Conservation (phyloP, 2,888 invertebrate genomes). For the Oithona nana region DNA sequence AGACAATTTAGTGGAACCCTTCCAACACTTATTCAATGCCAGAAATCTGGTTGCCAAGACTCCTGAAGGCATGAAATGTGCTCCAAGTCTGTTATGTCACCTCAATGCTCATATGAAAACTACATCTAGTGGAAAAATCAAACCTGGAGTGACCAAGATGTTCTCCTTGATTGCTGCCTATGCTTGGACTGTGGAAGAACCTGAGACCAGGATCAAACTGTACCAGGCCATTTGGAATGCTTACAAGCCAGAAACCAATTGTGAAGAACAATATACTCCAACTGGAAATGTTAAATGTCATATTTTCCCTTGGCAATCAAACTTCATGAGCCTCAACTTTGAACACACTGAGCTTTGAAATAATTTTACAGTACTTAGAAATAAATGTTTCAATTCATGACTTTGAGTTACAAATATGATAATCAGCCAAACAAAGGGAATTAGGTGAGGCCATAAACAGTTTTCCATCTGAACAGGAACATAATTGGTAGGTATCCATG, state of each 20-base stretch:
- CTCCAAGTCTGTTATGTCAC: background rate
- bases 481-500: background rate
- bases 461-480: conserved; percentile 5
- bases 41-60: background rate
- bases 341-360: background rate
- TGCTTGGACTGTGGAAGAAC: background rate
- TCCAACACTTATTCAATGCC: background rate
- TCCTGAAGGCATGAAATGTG: background rate
- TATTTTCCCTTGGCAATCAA: background rate
- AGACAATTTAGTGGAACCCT: background rate
- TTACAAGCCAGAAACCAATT: background rate
- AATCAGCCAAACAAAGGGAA: background rate
- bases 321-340: background rate
- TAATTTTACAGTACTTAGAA: too few relatives aligned
- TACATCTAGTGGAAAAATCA: background rate
- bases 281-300: background rate
- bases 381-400: too few relatives aligned
- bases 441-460: conserved; percentile 2
- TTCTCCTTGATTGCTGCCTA: background rate
- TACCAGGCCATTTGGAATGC: background rate
- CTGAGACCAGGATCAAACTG: background rate
- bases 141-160: background rate
- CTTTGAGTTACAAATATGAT: conserved; percentile 1
- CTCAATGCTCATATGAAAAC: background rate
- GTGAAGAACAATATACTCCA: background rate